Conservation (phyloP, 1,140 invertebrate species). For the Drosophila parabipectinata region DNA sequence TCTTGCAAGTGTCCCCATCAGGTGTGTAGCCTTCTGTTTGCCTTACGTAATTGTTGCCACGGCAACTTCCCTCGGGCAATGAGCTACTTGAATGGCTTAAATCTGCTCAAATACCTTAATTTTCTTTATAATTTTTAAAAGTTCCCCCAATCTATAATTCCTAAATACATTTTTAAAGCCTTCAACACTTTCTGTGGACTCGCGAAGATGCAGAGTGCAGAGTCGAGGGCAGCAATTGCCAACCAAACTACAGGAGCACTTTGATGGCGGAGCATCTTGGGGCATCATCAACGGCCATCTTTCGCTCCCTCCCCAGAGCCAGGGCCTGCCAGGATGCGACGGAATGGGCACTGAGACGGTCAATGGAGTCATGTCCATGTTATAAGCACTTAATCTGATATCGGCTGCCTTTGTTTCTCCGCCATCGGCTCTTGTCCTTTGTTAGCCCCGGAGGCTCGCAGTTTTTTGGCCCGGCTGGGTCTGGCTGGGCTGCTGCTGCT, state of each 20-base stretch:
- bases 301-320: slow-evolving; percentile 53
- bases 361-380: slow-evolving; percentile 81
- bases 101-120: too few relatives aligned
- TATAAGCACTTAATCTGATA: slow-evolving; percentile 80
- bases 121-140: too few relatives aligned
- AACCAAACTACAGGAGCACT: slow-evolving; percentile 43
- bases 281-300: slow-evolving; percentile 42
- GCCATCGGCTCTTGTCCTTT: slow-evolving; percentile 21
- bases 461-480: background rate
- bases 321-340: slow-evolving; percentile 21
- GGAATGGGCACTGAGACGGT: slow-evolving; percentile 30
- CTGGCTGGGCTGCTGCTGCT: background rate
- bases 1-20: slow-evolving; percentile 38
- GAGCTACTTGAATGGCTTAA: slow-evolving; percentile 7
- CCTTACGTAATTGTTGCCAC: background rate
- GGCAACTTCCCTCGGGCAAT: background rate
- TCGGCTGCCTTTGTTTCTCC: slow-evolving; percentile 65
- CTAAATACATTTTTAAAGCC: background rate
- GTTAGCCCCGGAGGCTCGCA: slow-evolving; percentile 2
- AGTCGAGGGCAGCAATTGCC: slow-evolving; percentile 36
- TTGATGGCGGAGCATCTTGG: slow-evolving; percentile 4
- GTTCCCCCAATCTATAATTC: too few relatives aligned
- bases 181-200: background rate
- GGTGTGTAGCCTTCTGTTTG: slow-evolving; percentile 26
- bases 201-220: slow-evolving; percentile 21